These are phyloP conservation scores for Enchytraeus crypticus DNA, from an alignment of 2,888 invertebrate genomes.

Conservation along the genomic window DNA sequence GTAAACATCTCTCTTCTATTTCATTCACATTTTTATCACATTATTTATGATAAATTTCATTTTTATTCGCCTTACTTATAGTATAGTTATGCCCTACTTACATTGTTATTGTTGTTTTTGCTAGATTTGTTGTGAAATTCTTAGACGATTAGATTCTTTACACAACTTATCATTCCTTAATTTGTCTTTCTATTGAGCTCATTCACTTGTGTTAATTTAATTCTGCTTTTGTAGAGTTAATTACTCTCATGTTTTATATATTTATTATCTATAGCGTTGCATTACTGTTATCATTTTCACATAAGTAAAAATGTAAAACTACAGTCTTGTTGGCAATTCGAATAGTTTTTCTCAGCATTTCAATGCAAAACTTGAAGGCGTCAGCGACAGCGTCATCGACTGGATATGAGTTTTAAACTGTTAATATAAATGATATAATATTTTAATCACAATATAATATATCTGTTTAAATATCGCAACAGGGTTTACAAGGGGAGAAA, in stretches of 20 bases:
- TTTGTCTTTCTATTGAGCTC: neutral
- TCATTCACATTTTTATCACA: neutral
- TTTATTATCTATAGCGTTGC: neutral
- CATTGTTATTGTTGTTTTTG: neutral
- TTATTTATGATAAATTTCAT: too few relatives aligned
- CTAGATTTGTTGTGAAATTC: neutral
- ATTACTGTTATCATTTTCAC: neutral
- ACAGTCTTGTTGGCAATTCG: neutral
- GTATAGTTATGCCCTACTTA: neutral
- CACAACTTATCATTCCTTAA: neutral
- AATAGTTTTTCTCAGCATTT: neutral
- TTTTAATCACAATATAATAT: neutral
- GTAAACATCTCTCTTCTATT: conserved; percentile 1
- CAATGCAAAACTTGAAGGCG: neutral
- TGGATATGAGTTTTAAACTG: neutral
- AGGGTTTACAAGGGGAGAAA: conserved; percentile 16
- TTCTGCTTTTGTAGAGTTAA: neutral
- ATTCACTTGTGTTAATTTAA: neutral
- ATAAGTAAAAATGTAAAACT: too few relatives aligned
- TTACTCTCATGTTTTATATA: neutral
- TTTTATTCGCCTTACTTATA: neutral
- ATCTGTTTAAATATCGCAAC: neutral
- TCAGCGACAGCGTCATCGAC: neutral
- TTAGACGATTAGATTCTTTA: neutral
- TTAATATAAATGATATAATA: neutral